Evolutionary conservation across 2,797 vertebrate genomes (phyloP).

Genomic region (Pipistrellus kuhlii): DNA sequence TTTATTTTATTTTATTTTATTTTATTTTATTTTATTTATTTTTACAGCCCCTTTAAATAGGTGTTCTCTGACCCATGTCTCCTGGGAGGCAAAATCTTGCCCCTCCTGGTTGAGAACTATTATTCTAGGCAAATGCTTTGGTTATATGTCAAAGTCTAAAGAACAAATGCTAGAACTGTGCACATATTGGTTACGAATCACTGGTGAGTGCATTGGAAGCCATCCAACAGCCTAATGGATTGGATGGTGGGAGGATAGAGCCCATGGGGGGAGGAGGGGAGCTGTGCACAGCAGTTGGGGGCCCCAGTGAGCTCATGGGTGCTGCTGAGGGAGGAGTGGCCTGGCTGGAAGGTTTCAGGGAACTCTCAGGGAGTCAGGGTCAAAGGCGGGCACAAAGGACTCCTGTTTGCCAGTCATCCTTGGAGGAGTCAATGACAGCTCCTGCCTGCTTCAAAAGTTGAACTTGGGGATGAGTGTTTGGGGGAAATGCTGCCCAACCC

Average conservation of each 20-base stretch:
- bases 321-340: not conserved
- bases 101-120: not conserved
- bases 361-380: not conserved
- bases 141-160: constrained; percentile 50
- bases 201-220: not conserved
- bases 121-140: constrained; percentile 17
- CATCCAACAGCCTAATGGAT: not conserved
- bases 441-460: not conserved
- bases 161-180: not conserved
- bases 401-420: not conserved
- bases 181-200: not conserved
- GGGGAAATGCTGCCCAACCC: not conserved
- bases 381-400: not conserved
- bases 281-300: not conserved
- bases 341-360: not conserved
- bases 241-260: not conserved
- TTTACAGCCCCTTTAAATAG: not conserved
- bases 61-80: not conserved
- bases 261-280: not conserved
- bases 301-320: not conserved
- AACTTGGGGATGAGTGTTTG: not conserved
- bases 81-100: not conserved
- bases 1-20: too few relatives aligned
- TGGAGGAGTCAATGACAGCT: not conserved
- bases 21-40: too few relatives aligned